Base-by-base conservation (phyloP, 1,140 invertebrate genomes). In the Aphidius ervi region DNA sequence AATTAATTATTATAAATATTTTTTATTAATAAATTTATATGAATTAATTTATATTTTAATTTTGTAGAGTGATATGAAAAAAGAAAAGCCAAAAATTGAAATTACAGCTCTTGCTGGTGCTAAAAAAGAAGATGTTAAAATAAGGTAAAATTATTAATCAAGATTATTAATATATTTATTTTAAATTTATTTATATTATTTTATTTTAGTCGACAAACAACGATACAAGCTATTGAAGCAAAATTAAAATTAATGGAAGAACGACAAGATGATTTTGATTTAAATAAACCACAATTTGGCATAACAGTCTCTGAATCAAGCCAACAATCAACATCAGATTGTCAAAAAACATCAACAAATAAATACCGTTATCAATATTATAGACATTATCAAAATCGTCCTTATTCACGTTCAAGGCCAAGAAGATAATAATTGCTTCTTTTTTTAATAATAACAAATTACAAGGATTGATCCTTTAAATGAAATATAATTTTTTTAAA, bases 201-300 rank as follows among this genome's bases (percentile, higher is more conserved):
- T 65, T 56, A 52, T 59, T 73, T 75, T 57, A 92, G 90, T 74
- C 86, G 87, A 66, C 83, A 86, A 69, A 87, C 86, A 39, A 88
- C 91, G 62, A 94, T 94, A 65, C 87, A 91, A 69, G 91, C 91
- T 3, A 94, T 94, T 62, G 91, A 94, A 75, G 89, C 90, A 2
- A 94, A 94, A 76, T 76, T 94, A 3, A 92, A 91, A 68, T 78
- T 88, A 68, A 88, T 93, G 85, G 84, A 84, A 67, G 85, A 87
- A 63, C 82, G 82, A 0, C 81, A 84, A 41, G 86, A 89, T 65
- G 88, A 90, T 68, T 86, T 92, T 65, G 85, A 87, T 58, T 80
- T 91, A 0, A 90, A 90, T 66, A 87, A 87, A 67, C 81, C 86
- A 23, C 79, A 86, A 16, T 56, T 82, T 79, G 64, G 87, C 82